Evolutionary conservation across 2,113 vertebrate genomes (phyloP).

Genomic region (Fulica atra): DNA sequence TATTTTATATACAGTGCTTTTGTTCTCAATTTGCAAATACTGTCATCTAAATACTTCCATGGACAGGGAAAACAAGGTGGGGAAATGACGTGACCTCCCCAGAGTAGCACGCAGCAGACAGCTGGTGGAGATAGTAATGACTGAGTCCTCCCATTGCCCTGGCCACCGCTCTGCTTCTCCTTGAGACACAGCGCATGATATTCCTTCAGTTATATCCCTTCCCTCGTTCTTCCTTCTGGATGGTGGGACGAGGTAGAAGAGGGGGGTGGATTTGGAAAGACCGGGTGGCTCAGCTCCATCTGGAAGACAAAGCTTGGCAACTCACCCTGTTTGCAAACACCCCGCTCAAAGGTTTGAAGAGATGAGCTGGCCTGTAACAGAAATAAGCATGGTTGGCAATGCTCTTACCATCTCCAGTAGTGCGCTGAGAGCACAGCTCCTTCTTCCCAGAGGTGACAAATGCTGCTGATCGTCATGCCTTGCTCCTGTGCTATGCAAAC

Average conservation of each 20-base stretch:
- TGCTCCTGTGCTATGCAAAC: not conserved
- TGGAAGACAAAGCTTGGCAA: not conserved
- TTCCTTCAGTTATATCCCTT: not conserved
- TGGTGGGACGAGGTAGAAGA: not conserved
- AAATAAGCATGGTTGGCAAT: not conserved
- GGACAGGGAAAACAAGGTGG: not conserved
- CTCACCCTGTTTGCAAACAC: not conserved
- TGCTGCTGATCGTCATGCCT: rapidly evolving
- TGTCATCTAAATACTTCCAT: not conserved
- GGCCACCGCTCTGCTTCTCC: not conserved
- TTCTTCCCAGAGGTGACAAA: not conserved
- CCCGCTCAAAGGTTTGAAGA: not conserved
- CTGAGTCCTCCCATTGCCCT: not conserved
- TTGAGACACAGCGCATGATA: not conserved
- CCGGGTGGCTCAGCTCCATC: not conserved
- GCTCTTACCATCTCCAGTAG: not conserved
- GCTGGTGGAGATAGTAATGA: not conserved
- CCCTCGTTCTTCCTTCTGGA: not conserved
- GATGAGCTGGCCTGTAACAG: not conserved
- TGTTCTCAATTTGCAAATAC: not conserved
- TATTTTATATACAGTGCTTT: not conserved
- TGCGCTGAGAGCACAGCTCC: not conserved
- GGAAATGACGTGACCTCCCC: not conserved
- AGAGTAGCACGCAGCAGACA: not conserved
- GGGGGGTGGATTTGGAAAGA: not conserved